These are phyloP conservation scores for Antedon mediterranea DNA, from an alignment of 53 echinoderm and acorn worm species.

Conservation along the genomic window DNA sequence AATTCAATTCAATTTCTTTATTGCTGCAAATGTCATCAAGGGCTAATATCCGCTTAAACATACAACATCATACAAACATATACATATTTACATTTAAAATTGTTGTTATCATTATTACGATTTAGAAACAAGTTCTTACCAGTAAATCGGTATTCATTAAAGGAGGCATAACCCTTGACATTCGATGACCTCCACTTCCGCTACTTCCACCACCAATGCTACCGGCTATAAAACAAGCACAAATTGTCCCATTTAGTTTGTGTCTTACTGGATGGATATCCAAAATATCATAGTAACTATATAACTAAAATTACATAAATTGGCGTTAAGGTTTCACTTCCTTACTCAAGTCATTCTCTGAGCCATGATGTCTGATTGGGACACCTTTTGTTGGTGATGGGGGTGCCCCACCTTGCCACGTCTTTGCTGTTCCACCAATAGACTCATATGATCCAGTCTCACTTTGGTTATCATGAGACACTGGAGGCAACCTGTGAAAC, in stretches of 20 bases:
- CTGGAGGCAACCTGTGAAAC: neutral
- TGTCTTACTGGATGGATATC: too few species aligned
- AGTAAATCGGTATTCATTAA: neutral
- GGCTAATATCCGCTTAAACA: too few species aligned
- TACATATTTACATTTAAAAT: too few species aligned
- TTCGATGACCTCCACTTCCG: conserved; percentile 13
- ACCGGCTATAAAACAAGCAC: neutral
- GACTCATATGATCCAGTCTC: conserved; percentile 15
- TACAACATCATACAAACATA: too few species aligned
- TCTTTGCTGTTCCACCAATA: conserved; percentile 12
- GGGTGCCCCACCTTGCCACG: conserved; percentile 19
- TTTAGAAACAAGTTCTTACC: neutral
- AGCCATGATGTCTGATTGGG: conserved; percentile 34
- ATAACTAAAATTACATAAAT: too few species aligned
- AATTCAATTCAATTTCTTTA: too few species aligned
- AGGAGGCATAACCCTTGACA: neutral
- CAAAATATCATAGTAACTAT: too few species aligned
- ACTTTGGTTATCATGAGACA: neutral
- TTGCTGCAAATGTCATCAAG: too few species aligned
- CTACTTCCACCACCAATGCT: conserved; percentile 15
- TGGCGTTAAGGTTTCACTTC: too few species aligned
- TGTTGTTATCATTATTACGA: too few species aligned
- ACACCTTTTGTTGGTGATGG: conserved; percentile 57
- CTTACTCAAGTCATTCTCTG: conserved; percentile 37
- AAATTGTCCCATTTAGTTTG: neutral